Evolutionary conservation across 2,888 invertebrate species (phyloP), one percentile per base, ranked within the genome.

Genomic region (Tetranychus piercei): DNA sequence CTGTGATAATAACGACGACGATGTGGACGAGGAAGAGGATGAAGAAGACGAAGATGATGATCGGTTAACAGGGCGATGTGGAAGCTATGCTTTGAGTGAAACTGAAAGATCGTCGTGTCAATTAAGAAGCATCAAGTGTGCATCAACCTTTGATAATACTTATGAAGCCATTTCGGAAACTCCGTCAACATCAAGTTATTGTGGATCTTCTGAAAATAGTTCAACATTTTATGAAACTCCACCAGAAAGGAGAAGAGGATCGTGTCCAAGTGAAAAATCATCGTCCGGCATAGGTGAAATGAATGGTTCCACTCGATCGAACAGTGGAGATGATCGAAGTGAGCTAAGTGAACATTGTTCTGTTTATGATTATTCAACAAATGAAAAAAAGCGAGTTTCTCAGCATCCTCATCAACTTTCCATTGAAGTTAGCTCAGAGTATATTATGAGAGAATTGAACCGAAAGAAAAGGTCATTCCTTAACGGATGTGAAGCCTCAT

Each of bases 131-230:
- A 65, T 65, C 65, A 65, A 65, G 5, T 65, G 65, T 34, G 71
- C 43, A 71, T 11, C 43, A 15, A 71, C n/a, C 15, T 71, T 34
- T 45, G 71, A 71, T 20, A 71, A 71, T 43, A 71, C 71, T 34
- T 71, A 71, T 45, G 71, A 71, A 44, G 43, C 71, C 8, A 45
- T 71, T 44, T 71, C 43, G 15, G 71, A 71, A 44, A 71, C 71
- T 15, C 71, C 71, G n/a, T 71, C 71, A 45, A 71, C 44, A 43
- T 44, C 44, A n/a, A 44, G 44, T 44, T 71, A 45, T 43, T 15
- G 71, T 45, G 71, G 45, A n/a, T 20, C 23, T 43, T 71, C 71
- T 20, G 71, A 71, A 44, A 71, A 71, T 43, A 71, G 71, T 71
- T 71, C 71, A 20, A 23, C 71, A 11, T 69, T 71, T 15, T 71